Percentiles rank a stretch among this genome's conserved stretches.
phyloP scores from a whole-genome alignment of 2,113 vertebrate species.

The Atherinomorus stipes region DNA sequence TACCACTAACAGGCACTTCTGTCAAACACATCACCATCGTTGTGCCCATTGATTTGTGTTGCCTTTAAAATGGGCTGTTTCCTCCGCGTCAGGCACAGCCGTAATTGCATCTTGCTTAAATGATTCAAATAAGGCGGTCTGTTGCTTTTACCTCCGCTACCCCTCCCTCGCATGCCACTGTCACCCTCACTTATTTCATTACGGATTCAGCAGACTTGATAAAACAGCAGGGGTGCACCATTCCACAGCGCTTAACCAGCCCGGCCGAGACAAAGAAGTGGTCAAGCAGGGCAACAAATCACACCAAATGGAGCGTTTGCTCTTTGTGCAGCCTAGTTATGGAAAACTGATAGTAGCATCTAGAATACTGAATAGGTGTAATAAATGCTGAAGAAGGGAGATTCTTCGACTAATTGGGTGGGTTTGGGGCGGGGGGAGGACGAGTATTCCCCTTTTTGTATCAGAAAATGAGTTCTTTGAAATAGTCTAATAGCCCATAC shows the following conservation, averaged over 20 bases:
- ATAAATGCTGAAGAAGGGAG: slow-evolving; percentile 96
- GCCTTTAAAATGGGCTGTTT: slow-evolving; percentile 90
- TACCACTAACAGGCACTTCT: slow-evolving; percentile 91
- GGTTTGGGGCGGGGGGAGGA: slow-evolving; percentile 56
- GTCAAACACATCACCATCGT: slow-evolving; percentile 93
- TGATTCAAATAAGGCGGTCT: slow-evolving; percentile 93
- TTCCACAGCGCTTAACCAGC: slow-evolving; percentile 94
- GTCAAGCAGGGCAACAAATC: slow-evolving; percentile 99
- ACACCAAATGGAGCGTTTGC: slow-evolving; percentile 94
- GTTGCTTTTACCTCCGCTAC: slow-evolving; percentile 80
- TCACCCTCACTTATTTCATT: slow-evolving; percentile 95
- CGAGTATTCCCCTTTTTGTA: slow-evolving; percentile 74
- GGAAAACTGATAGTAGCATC: slow-evolving; percentile 91
- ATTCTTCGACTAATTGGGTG: slow-evolving; percentile 94
- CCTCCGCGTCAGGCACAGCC: slow-evolving; percentile 89
- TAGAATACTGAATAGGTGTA: slow-evolving; percentile 94
- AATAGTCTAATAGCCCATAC: slow-evolving; percentile 82
- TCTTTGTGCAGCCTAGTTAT: slow-evolving; percentile 94
- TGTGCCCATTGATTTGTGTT: slow-evolving; percentile 96
- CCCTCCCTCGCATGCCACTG: slow-evolving; percentile 85
- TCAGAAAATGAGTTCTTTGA: slow-evolving; percentile 84
- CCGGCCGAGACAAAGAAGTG: slow-evolving; percentile 92
- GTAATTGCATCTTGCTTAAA: slow-evolving; percentile 97
- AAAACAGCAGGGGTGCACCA: slow-evolving; percentile 96
- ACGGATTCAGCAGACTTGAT: slow-evolving; percentile 99